Evolutionary conservation across 1,140 invertebrate genomes (phyloP).

Genomic region (Globodera ellingtonae): DNA sequence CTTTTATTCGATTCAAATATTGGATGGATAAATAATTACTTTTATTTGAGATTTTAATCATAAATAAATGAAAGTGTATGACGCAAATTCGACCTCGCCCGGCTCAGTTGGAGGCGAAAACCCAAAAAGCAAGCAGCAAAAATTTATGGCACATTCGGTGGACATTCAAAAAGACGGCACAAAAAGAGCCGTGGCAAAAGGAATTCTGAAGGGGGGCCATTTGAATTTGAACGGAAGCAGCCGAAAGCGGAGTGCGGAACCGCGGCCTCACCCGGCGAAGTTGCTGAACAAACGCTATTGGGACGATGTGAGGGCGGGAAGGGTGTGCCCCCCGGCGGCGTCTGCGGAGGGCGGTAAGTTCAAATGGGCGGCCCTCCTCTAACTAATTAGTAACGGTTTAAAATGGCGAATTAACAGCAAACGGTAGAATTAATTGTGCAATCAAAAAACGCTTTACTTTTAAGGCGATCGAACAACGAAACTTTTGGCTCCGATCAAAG

Average conservation of each 20-base stretch:
- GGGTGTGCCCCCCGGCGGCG: background rate
- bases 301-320: conserved; percentile 13
- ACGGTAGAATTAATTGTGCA: no score
- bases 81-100: background rate
- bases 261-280: conserved; percentile 3
- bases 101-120: background rate
- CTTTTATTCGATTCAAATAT: background rate
- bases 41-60: no score
- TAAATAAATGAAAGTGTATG: no score
- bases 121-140: background rate
- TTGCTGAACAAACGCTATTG: conserved; percentile 16
- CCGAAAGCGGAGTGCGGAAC: conserved; percentile 4
- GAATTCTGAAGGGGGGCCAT: background rate
- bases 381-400: no score
- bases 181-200: background rate
- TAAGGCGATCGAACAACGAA: no score
- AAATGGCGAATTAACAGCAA: no score
- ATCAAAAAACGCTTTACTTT: no score
- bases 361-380: background rate
- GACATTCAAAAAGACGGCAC: background rate
- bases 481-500: no score
- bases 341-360: background rate
- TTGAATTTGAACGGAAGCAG: conserved; percentile 6
- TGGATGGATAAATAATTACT: no score
- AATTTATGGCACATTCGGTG: background rate